Base-by-base conservation (phyloP, 2,888 invertebrate species). In the Drosophila maculinotata region DNA sequence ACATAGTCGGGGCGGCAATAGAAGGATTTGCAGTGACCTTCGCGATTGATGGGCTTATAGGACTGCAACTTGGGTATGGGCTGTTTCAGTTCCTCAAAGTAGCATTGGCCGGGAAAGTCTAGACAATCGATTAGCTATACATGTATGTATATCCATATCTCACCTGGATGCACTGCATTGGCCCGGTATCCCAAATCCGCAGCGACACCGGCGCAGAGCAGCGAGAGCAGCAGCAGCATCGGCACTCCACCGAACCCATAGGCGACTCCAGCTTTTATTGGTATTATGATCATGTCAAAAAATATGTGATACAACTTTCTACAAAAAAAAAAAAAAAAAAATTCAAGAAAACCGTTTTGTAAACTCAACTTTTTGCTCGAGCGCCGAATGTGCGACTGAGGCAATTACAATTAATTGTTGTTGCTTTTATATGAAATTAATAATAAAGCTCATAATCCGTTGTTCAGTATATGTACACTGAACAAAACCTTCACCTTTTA, bases 341-440 rank as follows among this genome's bases (percentile, higher is more conserved):
- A 10, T 25, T 1, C 31, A 9, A 44, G 14, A 33, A 49, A 47
- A 41, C 14, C 2, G n/a, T 8, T 10, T 20, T 7, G 6, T n/a
- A 36, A 33, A 10, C 36, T 31, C 63, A 67, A 74, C 76, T 83
- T 78, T 60, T 53, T 59, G 58, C 59, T 65, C 56, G 67, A 52
- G 59, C 76, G 76, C 67, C 79, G 65, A 69, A 73, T 69, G 77
- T 74, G 74, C 87, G 86, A 89, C 90, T 89, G 89, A 87, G 78
- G 76, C 76, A 79, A 79, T 77, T 85, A 73, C 76, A 89, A 89
- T 88, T 89, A 89, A 84, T 87, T 89, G 78, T 88, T 89, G 88
- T 89, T 89, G 83, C 90, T 89, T 89, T 86, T 89, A 90, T 90
- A 89, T 89, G 82, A 86, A 86, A 87, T 83, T 86, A 85, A 84